A percentile compares a stretch with the other conserved stretches of the same genome.
phyloP scores from a whole-genome alignment of 92 coral and sea anemone genomes.

The Epizoanthus stellaris region DNA sequence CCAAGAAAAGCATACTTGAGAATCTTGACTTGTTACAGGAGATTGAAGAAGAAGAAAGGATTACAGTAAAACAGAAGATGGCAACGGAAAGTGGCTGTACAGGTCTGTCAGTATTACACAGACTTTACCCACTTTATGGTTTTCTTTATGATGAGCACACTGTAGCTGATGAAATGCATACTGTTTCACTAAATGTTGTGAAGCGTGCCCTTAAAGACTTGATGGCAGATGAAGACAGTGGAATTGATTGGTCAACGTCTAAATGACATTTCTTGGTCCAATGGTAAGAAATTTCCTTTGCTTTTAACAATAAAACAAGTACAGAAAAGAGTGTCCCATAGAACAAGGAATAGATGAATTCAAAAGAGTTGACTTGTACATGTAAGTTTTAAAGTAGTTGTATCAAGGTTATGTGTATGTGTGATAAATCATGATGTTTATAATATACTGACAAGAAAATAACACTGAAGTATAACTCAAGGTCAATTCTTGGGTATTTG shows the following conservation, averaged over 20 bases:
- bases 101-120: slow-evolving; percentile 53
- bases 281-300: slow-evolving; percentile 16
- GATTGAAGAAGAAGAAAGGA: slow-evolving; percentile 57
- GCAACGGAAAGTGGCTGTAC: slow-evolving; percentile 57
- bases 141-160: slow-evolving; percentile 42
- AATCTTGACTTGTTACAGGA: slow-evolving; percentile 2
- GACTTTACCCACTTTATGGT: slow-evolving; percentile 62
- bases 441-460: too few species aligned
- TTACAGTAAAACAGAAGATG: slow-evolving; percentile 42
- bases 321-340: too few species aligned
- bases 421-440: too few species aligned
- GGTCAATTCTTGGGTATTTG: too few species aligned
- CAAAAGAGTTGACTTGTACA: too few species aligned
- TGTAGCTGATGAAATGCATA: slow-evolving; percentile 70
- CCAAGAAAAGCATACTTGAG: slow-evolving; percentile 31
- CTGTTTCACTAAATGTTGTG: slow-evolving; percentile 58
- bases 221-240: slow-evolving; percentile 44
- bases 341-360: too few species aligned
- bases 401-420: too few species aligned
- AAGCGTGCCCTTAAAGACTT: slow-evolving; percentile 51
- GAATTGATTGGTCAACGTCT: slow-evolving; percentile 54
- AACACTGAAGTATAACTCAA: too few species aligned
- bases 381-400: too few species aligned
- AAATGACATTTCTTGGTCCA: slow-evolving; percentile 59
- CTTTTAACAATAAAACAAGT: too few species aligned